Evolutionary conservation across 92 coral and sea anemone genomes (phyloP), one percentile per base, ranked within the genome.

Genomic region (Umimayanthus kanabou): DNA sequence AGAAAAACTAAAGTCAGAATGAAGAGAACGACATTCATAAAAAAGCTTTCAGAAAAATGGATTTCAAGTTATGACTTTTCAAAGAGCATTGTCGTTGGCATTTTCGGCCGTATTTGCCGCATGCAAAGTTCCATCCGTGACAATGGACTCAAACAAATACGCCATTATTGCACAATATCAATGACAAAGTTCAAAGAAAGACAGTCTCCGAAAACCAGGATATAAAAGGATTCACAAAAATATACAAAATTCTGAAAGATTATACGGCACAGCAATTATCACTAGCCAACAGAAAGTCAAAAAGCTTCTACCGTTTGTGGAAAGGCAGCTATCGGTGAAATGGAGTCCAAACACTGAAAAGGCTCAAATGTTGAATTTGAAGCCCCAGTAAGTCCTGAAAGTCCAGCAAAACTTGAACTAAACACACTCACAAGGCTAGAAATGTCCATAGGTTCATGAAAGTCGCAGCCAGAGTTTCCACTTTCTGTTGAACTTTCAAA

Each of bases 381-480:
- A 78, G 37, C 73, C 49, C 90, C 47, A 57, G 94, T 81, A 87
- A 93, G 88, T 25, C 90, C 93, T 58, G 94, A 93, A 70, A 95
- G 93, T 76, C 98, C 98, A 58, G 92, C 92, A 81, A 95, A 91
- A 91, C 98, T 93, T 71, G 90, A 88, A 84, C 96, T 95, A 77
- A 95, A 95, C 78, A 93, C 98, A 58, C 76, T 88, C 11, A 92
- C 96, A 70, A 95, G 98, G 79, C 93, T 94, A 49, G 98, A 95
- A 80, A 93, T 91, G 88, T 95, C 98, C 98, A 95, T 93, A 29
- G 98, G 98, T 66, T 95, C 98, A 26, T 90, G 93, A 87, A 93
- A 88, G 49, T 82, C 67, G 23, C 77, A 73, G 84, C 88, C 92
- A 72, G 88, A 79, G 84, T 88, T 89, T 13, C 74, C 71, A 33